phyloP scores from a whole-genome alignment of 2,113 vertebrate species.

The Centropristis striata region DNA sequence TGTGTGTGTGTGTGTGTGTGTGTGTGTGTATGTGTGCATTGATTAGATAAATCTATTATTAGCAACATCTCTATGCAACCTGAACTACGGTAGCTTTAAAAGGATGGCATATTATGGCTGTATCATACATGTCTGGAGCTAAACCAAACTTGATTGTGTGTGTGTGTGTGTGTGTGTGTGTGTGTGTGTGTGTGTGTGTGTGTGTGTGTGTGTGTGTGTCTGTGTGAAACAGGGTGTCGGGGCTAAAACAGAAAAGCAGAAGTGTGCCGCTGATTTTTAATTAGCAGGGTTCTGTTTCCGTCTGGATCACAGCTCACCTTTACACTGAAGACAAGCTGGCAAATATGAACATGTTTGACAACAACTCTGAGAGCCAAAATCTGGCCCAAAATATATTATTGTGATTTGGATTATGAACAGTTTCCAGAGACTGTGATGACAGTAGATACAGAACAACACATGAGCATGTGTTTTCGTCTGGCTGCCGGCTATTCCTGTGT shows the following conservation, averaged over 20 bases:
- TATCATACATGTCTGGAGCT: constrained; percentile 31
- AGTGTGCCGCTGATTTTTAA: constrained; percentile 42
- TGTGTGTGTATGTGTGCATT: constrained; percentile 46
- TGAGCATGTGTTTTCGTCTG: not conserved
- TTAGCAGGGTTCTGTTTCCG: constrained; percentile 40
- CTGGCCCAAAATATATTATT: too few species aligned
- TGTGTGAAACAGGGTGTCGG: constrained; percentile 21
- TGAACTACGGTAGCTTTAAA: constrained; percentile 42
- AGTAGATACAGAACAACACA: constrained; percentile 21
- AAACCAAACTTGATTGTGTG: constrained; percentile 18
- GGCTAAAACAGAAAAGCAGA: constrained; percentile 45
- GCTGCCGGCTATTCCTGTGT: constrained; percentile 25
- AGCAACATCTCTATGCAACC: constrained; percentile 50
- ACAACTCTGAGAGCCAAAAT: not conserved
- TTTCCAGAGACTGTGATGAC: constrained; percentile 22
- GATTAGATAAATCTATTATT: constrained; percentile 70
- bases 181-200: constrained; percentile 20
- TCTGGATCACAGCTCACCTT: constrained; percentile 36
- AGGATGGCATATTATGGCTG: constrained; percentile 38
- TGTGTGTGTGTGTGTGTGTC: constrained; percentile 7
- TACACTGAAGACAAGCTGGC: constrained; percentile 24
- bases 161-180: constrained; percentile 18
- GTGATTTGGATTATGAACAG: not conserved
- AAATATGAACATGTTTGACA: constrained; percentile 6
- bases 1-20: constrained; percentile 43